Evolutionary conservation across 2,888 invertebrate genomes (phyloP).

Genomic region (Micropterix aruncella): DNA sequence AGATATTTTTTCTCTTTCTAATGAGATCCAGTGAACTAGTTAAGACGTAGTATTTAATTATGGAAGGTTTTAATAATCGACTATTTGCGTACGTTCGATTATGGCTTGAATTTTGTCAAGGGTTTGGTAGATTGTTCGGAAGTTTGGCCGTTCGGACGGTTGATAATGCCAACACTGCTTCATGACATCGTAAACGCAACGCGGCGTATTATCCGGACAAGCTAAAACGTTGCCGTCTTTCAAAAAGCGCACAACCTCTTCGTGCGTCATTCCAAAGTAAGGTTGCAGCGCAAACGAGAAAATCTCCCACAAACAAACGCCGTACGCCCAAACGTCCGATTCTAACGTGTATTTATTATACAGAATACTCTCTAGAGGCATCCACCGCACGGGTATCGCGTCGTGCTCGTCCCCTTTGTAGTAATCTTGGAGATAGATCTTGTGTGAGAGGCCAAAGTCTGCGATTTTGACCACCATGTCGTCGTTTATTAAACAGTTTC

Average conservation of each 20-base stretch:
- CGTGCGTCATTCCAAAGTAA: constrained; percentile 94
- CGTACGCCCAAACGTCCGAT: constrained; percentile 96
- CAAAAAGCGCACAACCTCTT: constrained; percentile 88
- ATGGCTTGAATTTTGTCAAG: constrained; percentile 52
- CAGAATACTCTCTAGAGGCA: constrained; percentile 92
- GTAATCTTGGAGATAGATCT: constrained; percentile 89
- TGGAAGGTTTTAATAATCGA: neutral
- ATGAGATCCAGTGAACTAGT: too few species aligned
- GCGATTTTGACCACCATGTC: constrained; percentile 93
- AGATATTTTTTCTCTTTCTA: too few species aligned
- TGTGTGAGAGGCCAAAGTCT: constrained; percentile 92
- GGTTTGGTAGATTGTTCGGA: constrained; percentile 67
- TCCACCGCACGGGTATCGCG: constrained; percentile 95
- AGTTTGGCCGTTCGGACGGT: constrained; percentile 74
- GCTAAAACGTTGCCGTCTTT: constrained; percentile 86
- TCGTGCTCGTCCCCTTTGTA: constrained; percentile 93
- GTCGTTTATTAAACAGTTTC: constrained; percentile 91
- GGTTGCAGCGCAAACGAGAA: constrained; percentile 94
- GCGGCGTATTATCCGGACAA: constrained; percentile 82
- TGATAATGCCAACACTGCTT: constrained; percentile 85
- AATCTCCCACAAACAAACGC: constrained; percentile 93
- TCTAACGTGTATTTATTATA: constrained; percentile 94
- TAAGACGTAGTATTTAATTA: too few species aligned
- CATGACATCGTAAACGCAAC: constrained; percentile 83
- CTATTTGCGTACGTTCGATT: constrained; percentile 29